Evolutionary conservation across 2,888 invertebrate genomes (phyloP), one percentile per base, ranked within the genome.

Genomic region (Pristionchus entomophagus): DNA sequence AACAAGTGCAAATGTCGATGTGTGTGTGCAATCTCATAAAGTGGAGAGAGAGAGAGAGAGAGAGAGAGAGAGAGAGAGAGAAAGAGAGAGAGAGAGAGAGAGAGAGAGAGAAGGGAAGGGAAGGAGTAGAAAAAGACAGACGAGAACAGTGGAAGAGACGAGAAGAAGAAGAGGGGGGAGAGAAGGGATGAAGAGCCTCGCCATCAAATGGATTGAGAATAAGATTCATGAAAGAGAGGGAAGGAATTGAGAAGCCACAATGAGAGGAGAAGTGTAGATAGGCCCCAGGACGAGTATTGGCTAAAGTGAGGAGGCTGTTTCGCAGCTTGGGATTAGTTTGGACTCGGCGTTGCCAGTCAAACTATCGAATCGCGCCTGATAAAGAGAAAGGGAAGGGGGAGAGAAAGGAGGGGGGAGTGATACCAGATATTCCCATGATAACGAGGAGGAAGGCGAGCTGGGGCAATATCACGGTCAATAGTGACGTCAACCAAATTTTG

Each of bases 201-300:
- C 65, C 65, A 65, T 65, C 65, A 65, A 65, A 65, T 65, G 65
- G 65, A 65, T 65, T 65, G 65, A 65, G 65, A 65, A 65, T 65
- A 65, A 65, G 65, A 65, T 65, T 65, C 65, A 65, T 65, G 65
- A 65, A 65, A 65, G 65, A 65, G 65, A 35, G 65, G 29, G 56
- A 22, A 12, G 59, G 59, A 65, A 65, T 35, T 65, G 65, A 65
- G 65, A 38, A 65, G 35, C 65, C 65, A 65, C 65, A 65, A 65
- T 65, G 65, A 65, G 65, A 65, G 32, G 35, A 29, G 32, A 65
- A 65, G 65, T 10, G 62, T 62, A 26, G 62, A 62, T 29, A 26
- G 62, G 26, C 14, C 2, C 14, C 12, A 6, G 32, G 62, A 22
- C 29, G 1, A 62, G 62, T 8, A 59, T n/a, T 17, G 56, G 26